Evolutionary conservation across 2,113 vertebrate species (phyloP).

Genomic region (Theristicus caerulescens): DNA sequence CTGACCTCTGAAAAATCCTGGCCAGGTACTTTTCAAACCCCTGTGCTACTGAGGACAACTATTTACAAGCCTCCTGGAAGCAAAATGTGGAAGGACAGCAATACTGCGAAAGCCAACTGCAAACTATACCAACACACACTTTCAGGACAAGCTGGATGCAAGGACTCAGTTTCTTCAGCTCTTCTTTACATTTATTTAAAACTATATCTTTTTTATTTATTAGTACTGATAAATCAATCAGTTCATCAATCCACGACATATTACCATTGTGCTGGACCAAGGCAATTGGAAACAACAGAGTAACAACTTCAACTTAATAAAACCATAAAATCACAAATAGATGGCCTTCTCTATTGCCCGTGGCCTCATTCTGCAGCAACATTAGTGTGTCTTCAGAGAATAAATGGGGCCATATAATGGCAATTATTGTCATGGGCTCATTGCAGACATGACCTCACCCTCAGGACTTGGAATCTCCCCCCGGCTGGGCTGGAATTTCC

Average conservation of each 20-base stretch:
- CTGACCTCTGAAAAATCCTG: background rate
- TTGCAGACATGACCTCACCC: conserved; percentile 65
- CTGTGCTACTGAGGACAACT: background rate
- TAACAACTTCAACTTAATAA: background rate
- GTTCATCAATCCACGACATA: background rate
- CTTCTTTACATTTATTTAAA: background rate
- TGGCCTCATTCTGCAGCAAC: background rate
- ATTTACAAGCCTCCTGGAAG: background rate
- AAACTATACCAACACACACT: background rate
- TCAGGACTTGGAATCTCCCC: conserved; percentile 24
- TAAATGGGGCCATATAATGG: conserved; percentile 30
- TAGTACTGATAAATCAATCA: background rate
- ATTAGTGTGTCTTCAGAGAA: background rate
- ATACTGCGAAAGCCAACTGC: background rate
- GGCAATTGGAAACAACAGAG: background rate
- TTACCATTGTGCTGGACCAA: background rate
- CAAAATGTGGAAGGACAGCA: background rate
- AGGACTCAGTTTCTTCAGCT: background rate
- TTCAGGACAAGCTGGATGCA: background rate
- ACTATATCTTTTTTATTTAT: background rate
- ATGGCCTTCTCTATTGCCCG: background rate
- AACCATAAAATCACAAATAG: background rate
- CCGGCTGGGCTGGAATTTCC: background rate
- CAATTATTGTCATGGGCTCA: conserved; percentile 33
- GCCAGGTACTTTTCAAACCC: background rate